Percentiles rank a stretch among this genome's conserved stretches.
phyloP scores from a whole-genome alignment of 2,888 invertebrate genomes.

The Liposcelis brunnea region DNA sequence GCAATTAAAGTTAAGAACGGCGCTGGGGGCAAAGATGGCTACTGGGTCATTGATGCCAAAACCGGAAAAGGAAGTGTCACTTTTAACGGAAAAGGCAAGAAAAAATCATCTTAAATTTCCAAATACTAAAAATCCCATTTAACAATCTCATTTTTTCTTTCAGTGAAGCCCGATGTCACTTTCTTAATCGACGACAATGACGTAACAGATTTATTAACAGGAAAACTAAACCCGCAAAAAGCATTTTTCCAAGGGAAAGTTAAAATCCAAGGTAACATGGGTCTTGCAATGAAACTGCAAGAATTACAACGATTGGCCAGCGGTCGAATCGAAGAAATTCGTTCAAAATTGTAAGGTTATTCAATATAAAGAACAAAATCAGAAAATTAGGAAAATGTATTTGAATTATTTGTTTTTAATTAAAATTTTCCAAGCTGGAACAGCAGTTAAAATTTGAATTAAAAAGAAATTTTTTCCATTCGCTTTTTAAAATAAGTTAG shows the following conservation, averaged over 20 bases:
- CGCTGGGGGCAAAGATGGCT: conserved; percentile 59
- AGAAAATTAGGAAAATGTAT: too few species aligned
- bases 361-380: conserved; percentile 7
- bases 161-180: conserved; percentile 74
- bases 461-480: background rate
- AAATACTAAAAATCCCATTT: too few species aligned
- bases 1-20: conserved; percentile 77
- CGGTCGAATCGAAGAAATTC: conserved; percentile 51
- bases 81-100: conserved; percentile 47
- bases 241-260: conserved; percentile 93
- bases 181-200: conserved; percentile 81
- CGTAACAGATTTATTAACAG: conserved; percentile 70
- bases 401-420: background rate
- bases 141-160: conserved; percentile 18
- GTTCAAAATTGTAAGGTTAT: conserved; percentile 49
- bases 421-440: background rate
- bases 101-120: too few species aligned
- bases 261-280: conserved; percentile 94
- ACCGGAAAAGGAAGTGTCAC: conserved; percentile 73
- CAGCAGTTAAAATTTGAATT: too few species aligned
- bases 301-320: conserved; percentile 62
- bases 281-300: conserved; percentile 82
- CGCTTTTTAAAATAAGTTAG: background rate
- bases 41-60: conserved; percentile 87
- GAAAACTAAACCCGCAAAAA: conserved; percentile 86